Evolutionary conservation across 2,113 vertebrate genomes (phyloP).

Genomic region (Ciconia boyciana): DNA sequence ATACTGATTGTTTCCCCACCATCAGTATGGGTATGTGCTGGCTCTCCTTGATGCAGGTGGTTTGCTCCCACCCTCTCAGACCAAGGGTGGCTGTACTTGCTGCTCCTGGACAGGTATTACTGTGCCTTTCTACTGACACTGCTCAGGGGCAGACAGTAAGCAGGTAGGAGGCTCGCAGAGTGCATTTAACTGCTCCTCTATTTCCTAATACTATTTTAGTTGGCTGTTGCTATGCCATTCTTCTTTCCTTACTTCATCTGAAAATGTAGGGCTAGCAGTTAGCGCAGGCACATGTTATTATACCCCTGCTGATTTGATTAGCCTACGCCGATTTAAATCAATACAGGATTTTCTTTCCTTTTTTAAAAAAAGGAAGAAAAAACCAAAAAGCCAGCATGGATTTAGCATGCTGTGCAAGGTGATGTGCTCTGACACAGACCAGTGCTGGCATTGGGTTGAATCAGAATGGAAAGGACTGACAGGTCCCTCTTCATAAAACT

Average conservation of each 20-base stretch:
- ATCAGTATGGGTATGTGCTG: accelerated
- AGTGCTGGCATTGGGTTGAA: background rate
- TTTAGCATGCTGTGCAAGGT: background rate
- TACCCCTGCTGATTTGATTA: background rate
- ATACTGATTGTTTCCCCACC: background rate
- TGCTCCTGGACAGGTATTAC: accelerated
- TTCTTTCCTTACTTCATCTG: background rate
- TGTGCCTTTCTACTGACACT: background rate
- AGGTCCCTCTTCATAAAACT: background rate
- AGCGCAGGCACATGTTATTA: background rate
- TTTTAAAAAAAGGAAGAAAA: background rate
- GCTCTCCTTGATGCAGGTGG: background rate
- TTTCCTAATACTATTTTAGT: background rate
- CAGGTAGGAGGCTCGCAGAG: background rate
- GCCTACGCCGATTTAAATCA: background rate
- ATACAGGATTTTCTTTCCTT: background rate
- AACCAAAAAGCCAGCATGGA: background rate
- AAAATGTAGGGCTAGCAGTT: background rate
- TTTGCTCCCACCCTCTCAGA: background rate
- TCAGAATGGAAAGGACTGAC: background rate
- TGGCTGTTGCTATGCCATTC: background rate
- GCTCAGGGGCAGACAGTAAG: background rate
- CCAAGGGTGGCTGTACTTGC: background rate
- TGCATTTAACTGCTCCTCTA: background rate
- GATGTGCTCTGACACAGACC: background rate